Base-by-base conservation (phyloP, 2,113 vertebrate species). In the Aphyosemion australe region DNA sequence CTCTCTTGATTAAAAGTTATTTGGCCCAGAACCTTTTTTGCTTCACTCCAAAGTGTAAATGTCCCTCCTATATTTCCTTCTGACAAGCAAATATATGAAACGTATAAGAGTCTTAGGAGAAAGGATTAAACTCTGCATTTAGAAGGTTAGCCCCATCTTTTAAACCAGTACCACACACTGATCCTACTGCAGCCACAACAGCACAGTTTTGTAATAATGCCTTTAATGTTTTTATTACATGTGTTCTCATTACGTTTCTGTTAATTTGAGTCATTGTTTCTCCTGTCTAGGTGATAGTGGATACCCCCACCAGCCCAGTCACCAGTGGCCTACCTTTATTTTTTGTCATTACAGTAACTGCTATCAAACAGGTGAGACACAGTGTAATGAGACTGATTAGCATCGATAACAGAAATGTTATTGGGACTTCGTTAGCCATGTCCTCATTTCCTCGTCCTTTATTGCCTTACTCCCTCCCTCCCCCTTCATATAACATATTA, bases 321-420 rank as follows among this genome's bases (percentile, higher is more conserved):
- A 99, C 97, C 70, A 99, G 97, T 48, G 97, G 97, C 85, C 94
- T 99, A 82, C 97, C 97, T 0, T 95, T 99, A 82, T 98, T 98
- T 91, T 98, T 98, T 89, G 97, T 99, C 69, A 99, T 99, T 84
- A 98, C 95, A 61, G 95, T 99, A 64, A 99, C 97, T 12, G 97
- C 97, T 63, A 94, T 99, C 79, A 99, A 98, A 89, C 97, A 98
- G 96, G 97, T 98, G 82, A 90, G 90, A 62, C 5, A 0, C 8
- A 32, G 1, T 19, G 47, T 56, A 51, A 50, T 46, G 47, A 67
- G 12, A 19, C 32, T 10, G 3, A 39, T 63, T n/a, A 62, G 18
- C 55, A 48, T 42, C 58, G 31, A 37, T 69, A 54, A 70, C 9
- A 48, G 13, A 42, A n/a, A 39, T 51, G 11, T 51, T 48, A 37